Evolutionary conservation across 2,888 invertebrate species (phyloP), one percentile per base, ranked within the genome.

Genomic region (Eueremaeus valkanovi): DNA sequence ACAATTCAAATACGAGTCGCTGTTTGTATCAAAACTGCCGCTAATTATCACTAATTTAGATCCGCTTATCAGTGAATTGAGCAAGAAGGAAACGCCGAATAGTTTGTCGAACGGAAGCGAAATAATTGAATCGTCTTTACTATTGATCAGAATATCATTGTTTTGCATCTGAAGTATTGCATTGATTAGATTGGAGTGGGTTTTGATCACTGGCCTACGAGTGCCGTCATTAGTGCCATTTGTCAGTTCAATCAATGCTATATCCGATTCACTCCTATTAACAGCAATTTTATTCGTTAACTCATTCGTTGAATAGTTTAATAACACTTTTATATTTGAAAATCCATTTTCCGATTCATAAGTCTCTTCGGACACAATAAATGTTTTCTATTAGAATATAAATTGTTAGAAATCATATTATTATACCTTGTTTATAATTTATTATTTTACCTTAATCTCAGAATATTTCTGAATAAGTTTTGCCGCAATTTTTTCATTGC

Each of bases 191-290:
- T 68, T 68, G 8, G 24, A 21, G 24, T 68, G 68, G 3, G 40
- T 68, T 68, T 68, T 68, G 11, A 24, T 40, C 9, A 68, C 68
- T 36, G 42, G 40, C 21, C 21, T 68, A 16, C 40, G 36, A 11
- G 2, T 68, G 21, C 68, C 68, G 24, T 68, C 68, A 24, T 36
- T 68, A 1, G 68, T 68, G 9, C 68, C 68, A 11, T 40, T 13
- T 21, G 68, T 68, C 24, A 36, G 24, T 40, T 68, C 68, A 68
- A 68, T 68, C n/a, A 68, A 13, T 16, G 68, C 68, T 24, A 40
- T n/a, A 68, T 68, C 68, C 24, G 42, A 68, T 9, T 18, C 24
- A 24, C 36, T 8, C 1, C 18, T 36, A 3, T 68, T 13, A 6
- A 40, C 40, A 24, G 0, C n/a, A 24, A 42, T 24, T 33, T 6